Percentiles rank a stretch among this genome's conserved stretches.
These are phyloP conservation scores for Meda fulgida DNA, from an alignment of 2,797 vertebrate genomes.

Conservation along the genomic window DNA sequence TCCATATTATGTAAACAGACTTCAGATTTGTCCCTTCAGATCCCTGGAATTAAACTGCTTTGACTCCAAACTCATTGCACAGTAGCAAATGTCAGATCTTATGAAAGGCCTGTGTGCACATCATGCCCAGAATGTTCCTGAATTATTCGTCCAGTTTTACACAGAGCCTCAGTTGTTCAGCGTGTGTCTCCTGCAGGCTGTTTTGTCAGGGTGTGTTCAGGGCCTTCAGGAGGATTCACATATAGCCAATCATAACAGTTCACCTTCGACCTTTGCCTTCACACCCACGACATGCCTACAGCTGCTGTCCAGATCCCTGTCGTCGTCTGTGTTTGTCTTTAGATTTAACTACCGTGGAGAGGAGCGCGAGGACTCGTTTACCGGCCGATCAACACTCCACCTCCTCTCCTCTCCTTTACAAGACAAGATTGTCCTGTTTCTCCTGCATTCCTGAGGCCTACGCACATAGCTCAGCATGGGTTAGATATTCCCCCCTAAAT, in stretches of 20 bases:
- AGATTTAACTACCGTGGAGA: constrained; percentile 28
- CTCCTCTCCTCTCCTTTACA: constrained; percentile 43
- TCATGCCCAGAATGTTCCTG: constrained; percentile 1
- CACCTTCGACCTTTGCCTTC: constrained; percentile 50
- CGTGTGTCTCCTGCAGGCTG: constrained; percentile 19
- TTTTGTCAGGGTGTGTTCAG: constrained; percentile 32
- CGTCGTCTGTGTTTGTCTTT: constrained; percentile 46
- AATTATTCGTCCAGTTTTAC: background rate
- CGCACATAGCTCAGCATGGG: constrained; percentile 44
- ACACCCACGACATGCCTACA: constrained; percentile 30
- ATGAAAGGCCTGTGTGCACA: constrained; percentile 40
- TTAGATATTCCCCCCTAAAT: constrained; percentile 59
- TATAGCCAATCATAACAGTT: constrained; percentile 43
- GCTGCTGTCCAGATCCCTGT: constrained; percentile 50
- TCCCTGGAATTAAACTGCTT: constrained; percentile 53
- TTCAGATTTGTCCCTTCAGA: constrained; percentile 16
- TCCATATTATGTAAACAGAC: constrained; percentile 27
- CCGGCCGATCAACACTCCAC: background rate
- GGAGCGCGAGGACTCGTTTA: constrained; percentile 4
- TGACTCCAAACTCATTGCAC: constrained; percentile 38
- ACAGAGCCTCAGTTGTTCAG: constrained; percentile 44
- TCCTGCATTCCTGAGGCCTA: constrained; percentile 50
- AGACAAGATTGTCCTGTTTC: constrained; percentile 56
- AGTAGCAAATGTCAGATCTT: constrained; percentile 37
- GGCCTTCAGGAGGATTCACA: constrained; percentile 25